These are phyloP conservation scores for Hepsetus odoe DNA, from an alignment of 2,113 vertebrate species.

Conservation along the genomic window DNA sequence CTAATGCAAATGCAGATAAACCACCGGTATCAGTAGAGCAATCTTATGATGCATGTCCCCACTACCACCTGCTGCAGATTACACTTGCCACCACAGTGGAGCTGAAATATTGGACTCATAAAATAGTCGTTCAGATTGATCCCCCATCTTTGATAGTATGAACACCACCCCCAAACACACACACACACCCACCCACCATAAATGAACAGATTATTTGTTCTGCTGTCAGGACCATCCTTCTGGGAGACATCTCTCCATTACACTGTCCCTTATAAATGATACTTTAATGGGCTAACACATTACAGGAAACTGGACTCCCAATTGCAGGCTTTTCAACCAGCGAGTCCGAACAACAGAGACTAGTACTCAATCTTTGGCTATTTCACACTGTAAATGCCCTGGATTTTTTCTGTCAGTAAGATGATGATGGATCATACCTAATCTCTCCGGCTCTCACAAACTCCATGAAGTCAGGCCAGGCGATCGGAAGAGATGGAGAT, in stretches of 20 bases:
- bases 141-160: constrained; percentile 32
- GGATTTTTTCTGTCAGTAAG: constrained; percentile 18
- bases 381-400: constrained; percentile 32
- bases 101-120: constrained; percentile 53
- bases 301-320: constrained; percentile 52
- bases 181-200: background rate
- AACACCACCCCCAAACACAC: background rate
- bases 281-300: constrained; percentile 60
- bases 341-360: constrained; percentile 8
- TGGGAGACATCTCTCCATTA: constrained; percentile 51
- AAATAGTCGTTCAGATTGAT: constrained; percentile 52
- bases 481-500: background rate
- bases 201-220: constrained; percentile 49
- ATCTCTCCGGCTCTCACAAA: background rate
- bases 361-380: constrained; percentile 31
- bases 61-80: constrained; percentile 25
- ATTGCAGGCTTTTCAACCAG: constrained; percentile 39
- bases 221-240: constrained; percentile 29
- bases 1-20: constrained; percentile 39
- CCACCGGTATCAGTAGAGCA: background rate
- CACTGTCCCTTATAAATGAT: constrained; percentile 50
- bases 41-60: constrained; percentile 30
- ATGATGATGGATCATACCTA: constrained; percentile 27
- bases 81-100: constrained; percentile 14
- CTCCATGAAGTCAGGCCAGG: background rate